Conservation (phyloP, 2,888 invertebrate species). For the Meliscaeva auricollis region DNA sequence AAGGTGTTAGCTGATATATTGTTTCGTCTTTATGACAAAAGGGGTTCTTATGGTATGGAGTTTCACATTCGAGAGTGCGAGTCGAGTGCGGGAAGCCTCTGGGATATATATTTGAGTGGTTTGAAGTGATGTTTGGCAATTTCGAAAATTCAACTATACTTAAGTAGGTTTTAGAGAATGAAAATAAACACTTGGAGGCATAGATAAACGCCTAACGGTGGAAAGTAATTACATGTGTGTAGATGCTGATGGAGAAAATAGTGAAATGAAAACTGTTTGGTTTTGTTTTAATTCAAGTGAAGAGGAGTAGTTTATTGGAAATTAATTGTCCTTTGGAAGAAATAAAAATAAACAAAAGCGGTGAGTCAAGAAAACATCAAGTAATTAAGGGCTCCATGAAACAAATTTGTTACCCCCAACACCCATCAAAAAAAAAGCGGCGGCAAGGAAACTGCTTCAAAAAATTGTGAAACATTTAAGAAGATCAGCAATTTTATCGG, state of each 20-base stretch:
- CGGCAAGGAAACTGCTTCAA: too few species aligned
- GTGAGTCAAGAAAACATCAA: too few species aligned
- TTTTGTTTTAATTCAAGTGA: neutral
- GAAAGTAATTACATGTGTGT: slow-evolving; percentile 30
- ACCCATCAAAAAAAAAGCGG: too few species aligned
- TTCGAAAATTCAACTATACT: slow-evolving; percentile 53
- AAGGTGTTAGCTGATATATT: slow-evolving; percentile 60
- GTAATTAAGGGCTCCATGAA: too few species aligned
- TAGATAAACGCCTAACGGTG: slow-evolving; percentile 9
- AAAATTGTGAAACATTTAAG: too few species aligned
- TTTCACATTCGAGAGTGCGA: slow-evolving; percentile 42
- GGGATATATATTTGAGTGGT: slow-evolving; percentile 63
- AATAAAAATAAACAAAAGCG: neutral
- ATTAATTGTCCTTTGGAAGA: neutral
- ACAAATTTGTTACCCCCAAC: too few species aligned
- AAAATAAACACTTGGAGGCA: slow-evolving; percentile 16
- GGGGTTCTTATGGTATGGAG: slow-evolving; percentile 21
- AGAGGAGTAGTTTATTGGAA: neutral
- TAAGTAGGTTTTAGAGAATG: slow-evolving; percentile 25
- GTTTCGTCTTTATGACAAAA: neutral
- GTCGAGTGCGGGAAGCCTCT: slow-evolving; percentile 49
- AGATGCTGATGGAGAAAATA: neutral
- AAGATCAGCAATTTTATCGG: too few species aligned
- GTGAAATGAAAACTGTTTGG: neutral
- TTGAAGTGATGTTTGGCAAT: slow-evolving; percentile 69